Evolutionary conservation across 2,888 invertebrate species (phyloP), one percentile per base, ranked within the genome.

Genomic region (Drosophila peninsularis): DNA sequence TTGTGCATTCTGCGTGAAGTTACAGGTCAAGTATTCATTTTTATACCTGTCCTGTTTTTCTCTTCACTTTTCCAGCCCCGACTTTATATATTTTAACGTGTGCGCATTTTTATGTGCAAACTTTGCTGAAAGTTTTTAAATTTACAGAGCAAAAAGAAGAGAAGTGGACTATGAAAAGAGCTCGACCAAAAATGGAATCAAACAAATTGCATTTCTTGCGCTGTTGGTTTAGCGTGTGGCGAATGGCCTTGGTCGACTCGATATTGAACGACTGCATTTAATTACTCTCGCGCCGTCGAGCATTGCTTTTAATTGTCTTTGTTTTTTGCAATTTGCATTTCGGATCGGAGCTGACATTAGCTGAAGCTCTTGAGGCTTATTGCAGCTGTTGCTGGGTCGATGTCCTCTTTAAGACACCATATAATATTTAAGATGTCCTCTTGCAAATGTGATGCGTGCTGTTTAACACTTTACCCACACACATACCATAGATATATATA

Each of bases 11-110:
- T 76, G 47, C 56, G 58, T 52, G 13, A 71, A 78, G 57, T 81
- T 71, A 55, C 84, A 66, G 78, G 84, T 87, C 84, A 84, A 82
- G 87, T 75, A 84, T 80, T 72, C 67, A 78, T 70, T 76, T 49
- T 61, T 30, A 52, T 64, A 45, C 56, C 45, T 55, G 42, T 42
- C 32, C 11, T 3, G 21, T 30, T 37, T 58, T 52, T 17, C n/a
- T 5, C 37, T 21, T 13, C 24, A 24, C 24, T 19, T 24, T n/a
- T 61, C 47, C 44, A 7, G 32, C 45, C 14, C 50, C 52, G 32
- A n/a, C 37, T 14, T 19, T 66, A 32, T 66, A 34, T 54, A 52
- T 44, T 56, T 63, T 37, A 39, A 32, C 50, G 44, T 60, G 61
- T 52, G 64, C 49, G 64, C 77, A 75, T 82, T 70, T 78, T 80